Base-by-base conservation (phyloP, 2,888 invertebrate genomes). In the Miltochrista miniata region DNA sequence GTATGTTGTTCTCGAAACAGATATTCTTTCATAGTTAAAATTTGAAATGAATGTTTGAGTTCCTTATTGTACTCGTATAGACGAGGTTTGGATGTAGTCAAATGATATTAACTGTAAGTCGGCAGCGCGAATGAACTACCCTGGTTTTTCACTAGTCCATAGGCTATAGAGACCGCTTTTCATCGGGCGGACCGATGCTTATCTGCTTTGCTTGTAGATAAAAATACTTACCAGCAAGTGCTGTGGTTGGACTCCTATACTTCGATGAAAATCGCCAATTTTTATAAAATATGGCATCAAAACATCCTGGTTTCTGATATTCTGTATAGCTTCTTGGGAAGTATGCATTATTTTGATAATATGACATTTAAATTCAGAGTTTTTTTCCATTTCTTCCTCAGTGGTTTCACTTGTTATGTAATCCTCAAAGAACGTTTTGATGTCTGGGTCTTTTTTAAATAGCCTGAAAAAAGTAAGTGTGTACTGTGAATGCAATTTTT, bases 211-310 rank as follows among this genome's bases (percentile, higher is more conserved):
- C 3, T 24, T 24, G 5, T 24, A 24, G 5, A 24, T 4, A 4
- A 24, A 24, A 4, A 24, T 31, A 8, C 37, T 46, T 14, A 47
- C 47, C 18, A 24, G 11, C 13, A 47, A 24, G 40, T 47, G 40
- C 10, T 29, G 0, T 10, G 33, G 12, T 47, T 33, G n/a, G 2
- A 40, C 34, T 12, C 47, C 40, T 40, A 39, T 24, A 14, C 24
- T 39, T 13, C 24, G 31, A 12, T 40, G 13, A 24, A 33, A 34
- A 18, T 47, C 47, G 29, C 34, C 40, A 14, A 18, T 33, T 4
- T 47, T 40, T 15, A 47, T 47, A 13, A 47, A 3, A 11, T 34
- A 29, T 13, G 40, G 40, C 34, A 47, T 39, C 11, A 47, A 10
- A 8, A 40, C n/a, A 7, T 47, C 40, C 13, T 33, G 33, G 4